Conservation (phyloP, 2,888 invertebrate genomes). For the Lathronympha strigana region DNA sequence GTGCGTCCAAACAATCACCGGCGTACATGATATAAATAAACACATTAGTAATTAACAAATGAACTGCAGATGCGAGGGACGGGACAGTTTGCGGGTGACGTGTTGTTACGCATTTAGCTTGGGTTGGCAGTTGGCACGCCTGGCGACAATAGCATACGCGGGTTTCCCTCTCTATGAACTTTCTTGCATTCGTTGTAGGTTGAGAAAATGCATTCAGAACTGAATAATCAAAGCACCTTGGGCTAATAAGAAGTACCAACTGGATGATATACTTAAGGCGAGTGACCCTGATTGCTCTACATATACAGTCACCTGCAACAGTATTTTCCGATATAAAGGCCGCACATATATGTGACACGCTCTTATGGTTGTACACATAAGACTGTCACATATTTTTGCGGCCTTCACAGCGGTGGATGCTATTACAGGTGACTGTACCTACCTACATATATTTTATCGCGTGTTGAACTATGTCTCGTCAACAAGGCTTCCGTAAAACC, state of each 20-base stretch:
- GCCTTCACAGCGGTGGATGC: no score
- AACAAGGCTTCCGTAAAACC: background rate
- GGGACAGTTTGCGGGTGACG: conserved; percentile 55
- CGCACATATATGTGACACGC: no score
- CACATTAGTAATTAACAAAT: conserved; percentile 55
- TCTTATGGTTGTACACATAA: no score
- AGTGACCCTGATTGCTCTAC: no score
- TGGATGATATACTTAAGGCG: no score
- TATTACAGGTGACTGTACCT: no score
- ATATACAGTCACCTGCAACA: no score
- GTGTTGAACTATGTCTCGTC: background rate
- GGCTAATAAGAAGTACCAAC: no score
- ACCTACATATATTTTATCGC: no score
- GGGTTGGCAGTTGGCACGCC: conserved; percentile 60
- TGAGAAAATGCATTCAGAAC: background rate
- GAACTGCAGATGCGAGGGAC: conserved; percentile 43
- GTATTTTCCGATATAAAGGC: no score
- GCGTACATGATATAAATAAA: conserved; percentile 51
- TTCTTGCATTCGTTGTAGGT: background rate
- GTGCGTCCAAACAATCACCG: conserved; percentile 21
- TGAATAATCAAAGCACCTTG: background rate
- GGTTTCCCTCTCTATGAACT: conserved; percentile 58
- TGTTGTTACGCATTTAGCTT: conserved; percentile 77
- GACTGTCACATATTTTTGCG: no score
- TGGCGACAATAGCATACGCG: conserved; percentile 31